Percentiles rank a stretch among this genome's conserved stretches.
These are phyloP conservation scores for Microcebus ravelobensis DNA, from an alignment of 2,113 vertebrate species.

Conservation along the genomic window DNA sequence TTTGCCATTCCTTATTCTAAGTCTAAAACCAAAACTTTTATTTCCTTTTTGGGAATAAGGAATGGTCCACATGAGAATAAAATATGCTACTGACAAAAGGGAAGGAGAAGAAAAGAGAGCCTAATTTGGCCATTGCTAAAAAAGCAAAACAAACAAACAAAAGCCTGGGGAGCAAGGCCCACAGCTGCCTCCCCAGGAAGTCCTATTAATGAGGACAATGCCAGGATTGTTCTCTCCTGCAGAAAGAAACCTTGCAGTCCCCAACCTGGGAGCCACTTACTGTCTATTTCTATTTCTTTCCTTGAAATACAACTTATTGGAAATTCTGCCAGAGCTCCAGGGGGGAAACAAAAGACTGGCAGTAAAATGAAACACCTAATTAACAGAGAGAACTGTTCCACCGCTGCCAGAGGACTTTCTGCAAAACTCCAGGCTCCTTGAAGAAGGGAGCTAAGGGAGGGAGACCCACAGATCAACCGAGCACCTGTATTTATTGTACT, in stretches of 20 bases:
- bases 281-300: conserved; percentile 71
- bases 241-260: conserved; percentile 31
- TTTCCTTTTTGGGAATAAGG: conserved; percentile 66
- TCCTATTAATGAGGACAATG: conserved; percentile 50
- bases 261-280: conserved; percentile 52
- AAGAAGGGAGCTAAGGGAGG: neutral
- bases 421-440: neutral
- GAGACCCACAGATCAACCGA: neutral
- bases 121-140: conserved; percentile 26
- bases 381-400: conserved; percentile 50
- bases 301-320: conserved; percentile 76
- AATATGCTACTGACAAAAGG: conserved; percentile 44
- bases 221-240: conserved; percentile 45
- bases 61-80: conserved; percentile 48
- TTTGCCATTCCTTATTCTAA: neutral
- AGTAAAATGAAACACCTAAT: conserved; percentile 79
- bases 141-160: neutral
- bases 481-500: neutral
- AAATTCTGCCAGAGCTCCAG: conserved; percentile 64
- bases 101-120: neutral
- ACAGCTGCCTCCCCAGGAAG: conserved; percentile 51
- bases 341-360: conserved; percentile 68
- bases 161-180: neutral
- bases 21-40: conserved; percentile 49
- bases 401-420: conserved; percentile 62